A percentile compares a stretch with the other conserved stretches of the same genome.
Evolutionary conservation across 2,113 vertebrate species (phyloP).

Genomic region (Xiphophorus maculatus): DNA sequence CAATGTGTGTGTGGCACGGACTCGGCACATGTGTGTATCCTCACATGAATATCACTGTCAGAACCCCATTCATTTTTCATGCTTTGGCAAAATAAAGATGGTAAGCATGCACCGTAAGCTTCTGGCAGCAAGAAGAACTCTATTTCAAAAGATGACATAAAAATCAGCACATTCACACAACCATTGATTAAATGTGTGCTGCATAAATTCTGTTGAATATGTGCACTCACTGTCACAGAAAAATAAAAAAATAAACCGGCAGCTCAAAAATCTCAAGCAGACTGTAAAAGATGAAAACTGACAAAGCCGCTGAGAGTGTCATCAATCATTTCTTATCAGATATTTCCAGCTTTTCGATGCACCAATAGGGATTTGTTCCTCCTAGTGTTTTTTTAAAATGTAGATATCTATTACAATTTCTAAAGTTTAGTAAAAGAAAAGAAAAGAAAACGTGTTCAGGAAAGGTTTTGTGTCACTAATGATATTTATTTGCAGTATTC

Average conservation of each 20-base stretch:
- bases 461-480: no score
- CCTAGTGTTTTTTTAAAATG: not conserved
- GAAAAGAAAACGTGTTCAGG: no score
- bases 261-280: not conserved
- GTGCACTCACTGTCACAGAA: slow-evolving; percentile 2
- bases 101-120: not conserved
- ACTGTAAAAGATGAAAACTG: slow-evolving; percentile 9
- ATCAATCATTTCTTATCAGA: slow-evolving; percentile 12
- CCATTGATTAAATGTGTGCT: not conserved
- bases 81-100: slow-evolving; percentile 6
- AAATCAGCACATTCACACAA: not conserved
- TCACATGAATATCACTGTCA: slow-evolving; percentile 29
- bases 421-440: no score
- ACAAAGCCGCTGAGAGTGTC: not conserved
- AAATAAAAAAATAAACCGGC: not conserved
- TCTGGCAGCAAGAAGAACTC: slow-evolving; percentile 2
- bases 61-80: slow-evolving; percentile 36
- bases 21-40: not conserved
- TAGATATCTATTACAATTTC: not conserved
- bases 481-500: no score
- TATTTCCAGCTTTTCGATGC: not conserved
- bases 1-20: not conserved
- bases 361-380: not conserved
- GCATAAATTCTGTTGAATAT: not conserved
- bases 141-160: slow-evolving; percentile 1